Evolutionary conservation across 2,113 vertebrate species (phyloP).

Genomic region (Larimichthys crocea): DNA sequence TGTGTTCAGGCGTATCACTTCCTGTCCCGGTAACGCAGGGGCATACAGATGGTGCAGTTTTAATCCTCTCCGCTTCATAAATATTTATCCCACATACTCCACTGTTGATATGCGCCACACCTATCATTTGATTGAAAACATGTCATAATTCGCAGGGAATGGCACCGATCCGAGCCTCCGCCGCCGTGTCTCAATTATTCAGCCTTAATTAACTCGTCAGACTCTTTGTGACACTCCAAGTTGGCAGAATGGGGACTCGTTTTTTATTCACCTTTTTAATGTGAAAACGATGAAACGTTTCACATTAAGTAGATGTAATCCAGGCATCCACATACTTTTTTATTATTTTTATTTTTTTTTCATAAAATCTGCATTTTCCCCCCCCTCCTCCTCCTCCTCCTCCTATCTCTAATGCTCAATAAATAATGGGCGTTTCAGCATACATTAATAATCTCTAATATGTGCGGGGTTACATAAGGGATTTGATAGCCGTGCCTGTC

Average conservation of each 20-base stretch:
- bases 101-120: conserved; percentile 67
- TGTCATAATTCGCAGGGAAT: conserved; percentile 18
- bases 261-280: conserved; percentile 53
- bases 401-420: background rate
- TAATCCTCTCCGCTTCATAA: conserved; percentile 69
- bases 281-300: conserved; percentile 31
- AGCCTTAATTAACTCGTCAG: conserved; percentile 50
- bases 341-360: background rate
- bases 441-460: conserved; percentile 59
- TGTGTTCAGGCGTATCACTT: conserved; percentile 68
- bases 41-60: conserved; percentile 67
- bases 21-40: conserved; percentile 73
- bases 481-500: conserved; percentile 65
- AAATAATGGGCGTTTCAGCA: background rate
- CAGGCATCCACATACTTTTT: background rate
- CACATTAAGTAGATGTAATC: conserved; percentile 23
- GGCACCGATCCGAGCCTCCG: background rate
- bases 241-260: conserved; percentile 53
- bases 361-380: background rate
- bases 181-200: conserved; percentile 19
- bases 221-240: conserved; percentile 32
- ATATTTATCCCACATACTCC: conserved; percentile 63
- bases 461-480: conserved; percentile 72
- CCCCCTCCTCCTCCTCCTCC: too few species aligned
- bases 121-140: conserved; percentile 57